These are phyloP conservation scores for Pteronotus mesoamericanus DNA, from an alignment of 2,797 vertebrate species.

Conservation along the genomic window DNA sequence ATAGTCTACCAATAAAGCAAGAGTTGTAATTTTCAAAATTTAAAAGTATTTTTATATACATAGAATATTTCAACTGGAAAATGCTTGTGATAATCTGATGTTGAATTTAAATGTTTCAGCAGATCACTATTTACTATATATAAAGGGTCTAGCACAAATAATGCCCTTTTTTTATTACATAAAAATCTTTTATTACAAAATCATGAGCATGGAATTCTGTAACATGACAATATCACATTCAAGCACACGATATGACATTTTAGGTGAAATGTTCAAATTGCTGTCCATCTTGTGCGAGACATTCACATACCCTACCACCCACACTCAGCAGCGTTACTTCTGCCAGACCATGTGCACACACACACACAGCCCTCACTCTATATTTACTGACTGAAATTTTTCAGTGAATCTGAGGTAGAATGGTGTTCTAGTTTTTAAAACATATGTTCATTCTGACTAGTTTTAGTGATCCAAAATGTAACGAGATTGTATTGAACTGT, in stretches of 20 bases:
- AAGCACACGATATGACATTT: no score
- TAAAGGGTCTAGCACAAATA: not conserved
- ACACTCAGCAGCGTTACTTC: no score
- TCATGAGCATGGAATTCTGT: no score
- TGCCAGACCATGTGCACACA: no score
- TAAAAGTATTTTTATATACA: not conserved
- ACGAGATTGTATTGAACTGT: not conserved
- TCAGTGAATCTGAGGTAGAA: not conserved
- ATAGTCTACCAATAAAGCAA: not conserved
- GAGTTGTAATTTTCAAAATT: not conserved
- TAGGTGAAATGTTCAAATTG: no score
- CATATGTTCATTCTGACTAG: not conserved
- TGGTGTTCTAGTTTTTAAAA: conserved; percentile 13
- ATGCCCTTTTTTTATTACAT: no score
- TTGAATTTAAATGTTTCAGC: not conserved
- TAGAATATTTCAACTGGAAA: not conserved
- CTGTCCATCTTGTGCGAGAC: no score
- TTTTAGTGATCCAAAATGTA: not conserved
- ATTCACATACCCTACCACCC: no score
- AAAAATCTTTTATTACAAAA: no score
- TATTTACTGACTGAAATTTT: conserved; percentile 14
- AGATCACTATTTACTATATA: not conserved
- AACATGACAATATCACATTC: no score
- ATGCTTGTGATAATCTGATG: not conserved
- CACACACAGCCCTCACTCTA: not conserved